These are phyloP conservation scores for Phymatocera aterrima DNA, from an alignment of 2,888 invertebrate species.

Conservation along the genomic window DNA sequence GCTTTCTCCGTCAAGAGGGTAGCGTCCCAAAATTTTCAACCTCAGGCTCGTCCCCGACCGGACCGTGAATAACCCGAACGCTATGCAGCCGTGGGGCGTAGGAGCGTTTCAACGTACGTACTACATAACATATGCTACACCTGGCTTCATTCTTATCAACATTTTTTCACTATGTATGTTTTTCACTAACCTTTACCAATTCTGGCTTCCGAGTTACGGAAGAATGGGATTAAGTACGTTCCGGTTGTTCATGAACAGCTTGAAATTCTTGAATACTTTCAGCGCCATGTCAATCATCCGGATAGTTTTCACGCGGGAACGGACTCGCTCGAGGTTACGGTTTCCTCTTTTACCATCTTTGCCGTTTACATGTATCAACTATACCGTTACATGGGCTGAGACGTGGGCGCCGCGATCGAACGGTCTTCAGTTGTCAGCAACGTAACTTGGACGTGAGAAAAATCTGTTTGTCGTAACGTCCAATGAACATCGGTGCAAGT, in stretches of 20 bases:
- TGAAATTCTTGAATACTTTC: not conserved
- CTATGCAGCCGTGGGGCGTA: not conserved
- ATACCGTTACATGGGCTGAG: not conserved
- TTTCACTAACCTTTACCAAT: not conserved
- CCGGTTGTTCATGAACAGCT: not conserved
- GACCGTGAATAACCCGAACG: not conserved
- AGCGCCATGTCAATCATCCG: not conserved
- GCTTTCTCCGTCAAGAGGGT: constrained; percentile 5
- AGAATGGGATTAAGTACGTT: not conserved
- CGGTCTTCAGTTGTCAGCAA: too few species aligned
- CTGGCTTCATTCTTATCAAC: not conserved
- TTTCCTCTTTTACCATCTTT: too few species aligned
- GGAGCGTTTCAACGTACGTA: not conserved
- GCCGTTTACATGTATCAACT: not conserved
- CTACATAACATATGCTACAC: not conserved
- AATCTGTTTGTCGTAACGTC: not conserved
- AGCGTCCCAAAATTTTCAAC: not conserved
- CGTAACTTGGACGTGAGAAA: not conserved
- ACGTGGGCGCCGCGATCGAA: not conserved
- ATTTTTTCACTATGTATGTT: not conserved
- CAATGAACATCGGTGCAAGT: not conserved
- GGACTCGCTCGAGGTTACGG: not conserved
- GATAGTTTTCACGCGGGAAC: not conserved
- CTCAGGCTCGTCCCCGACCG: not conserved
- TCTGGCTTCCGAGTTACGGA: not conserved